Evolutionary conservation across 2,888 invertebrate species (phyloP).

Genomic region (Strigamia transsilvanica): DNA sequence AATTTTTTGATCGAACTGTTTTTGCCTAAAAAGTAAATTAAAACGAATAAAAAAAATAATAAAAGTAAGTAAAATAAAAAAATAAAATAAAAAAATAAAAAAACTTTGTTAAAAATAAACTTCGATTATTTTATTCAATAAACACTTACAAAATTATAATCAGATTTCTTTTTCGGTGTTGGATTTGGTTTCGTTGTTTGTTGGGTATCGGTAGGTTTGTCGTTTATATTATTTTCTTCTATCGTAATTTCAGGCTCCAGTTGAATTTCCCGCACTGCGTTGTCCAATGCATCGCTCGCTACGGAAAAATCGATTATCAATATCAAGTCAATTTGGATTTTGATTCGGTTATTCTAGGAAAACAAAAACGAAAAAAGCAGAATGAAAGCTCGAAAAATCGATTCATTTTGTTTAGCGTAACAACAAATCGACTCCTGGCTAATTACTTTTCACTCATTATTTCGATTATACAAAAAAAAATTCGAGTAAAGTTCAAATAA

Average conservation of each 20-base stretch:
- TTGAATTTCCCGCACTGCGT: conserved; percentile 29
- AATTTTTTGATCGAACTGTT: not conserved
- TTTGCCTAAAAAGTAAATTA: not conserved
- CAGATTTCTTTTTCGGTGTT: conserved; percentile 7
- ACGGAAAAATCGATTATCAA: conserved; percentile 17
- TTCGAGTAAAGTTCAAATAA: conserved; percentile 22
- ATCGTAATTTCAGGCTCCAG: not conserved
- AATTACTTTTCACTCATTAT: not conserved
- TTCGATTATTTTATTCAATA: not conserved
- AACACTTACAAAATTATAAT: conserved; percentile 23
- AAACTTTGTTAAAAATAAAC: not conserved
- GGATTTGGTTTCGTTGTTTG: not conserved
- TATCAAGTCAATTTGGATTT: conserved; percentile 25
- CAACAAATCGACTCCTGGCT: not conserved
- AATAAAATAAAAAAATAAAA: not conserved
- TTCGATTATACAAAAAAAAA: not conserved
- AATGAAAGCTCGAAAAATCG: not conserved
- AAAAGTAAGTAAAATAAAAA: not conserved
- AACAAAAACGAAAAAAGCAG: not conserved
- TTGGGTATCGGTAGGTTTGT: not conserved
- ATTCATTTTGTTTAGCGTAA: not conserved
- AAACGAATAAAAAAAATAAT: not conserved
- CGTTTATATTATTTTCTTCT: conserved; percentile 12
- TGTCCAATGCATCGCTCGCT: conserved; percentile 12
- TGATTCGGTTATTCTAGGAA: not conserved